Evolutionary conservation across 2,113 vertebrate species (phyloP).

Genomic region (Phalacrocorax aristotelis): DNA sequence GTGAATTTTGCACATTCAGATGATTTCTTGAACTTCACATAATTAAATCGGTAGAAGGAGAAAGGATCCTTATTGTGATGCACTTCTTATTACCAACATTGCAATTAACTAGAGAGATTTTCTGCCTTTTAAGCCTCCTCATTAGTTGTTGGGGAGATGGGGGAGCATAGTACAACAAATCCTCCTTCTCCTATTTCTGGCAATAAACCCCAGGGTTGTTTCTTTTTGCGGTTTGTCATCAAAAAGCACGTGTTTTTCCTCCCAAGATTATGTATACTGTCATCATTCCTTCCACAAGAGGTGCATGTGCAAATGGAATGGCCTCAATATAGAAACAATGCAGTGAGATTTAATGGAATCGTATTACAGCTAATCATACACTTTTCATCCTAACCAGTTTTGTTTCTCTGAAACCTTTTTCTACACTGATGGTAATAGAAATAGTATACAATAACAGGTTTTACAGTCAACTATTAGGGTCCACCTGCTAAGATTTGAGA

Average conservation of each 20-base stretch:
- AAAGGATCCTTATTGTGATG: neutral
- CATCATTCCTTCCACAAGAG: neutral
- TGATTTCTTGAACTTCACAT: conserved; percentile 17
- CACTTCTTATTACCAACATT: neutral
- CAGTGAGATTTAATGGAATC: neutral
- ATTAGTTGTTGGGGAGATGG: neutral
- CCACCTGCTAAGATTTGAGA: neutral
- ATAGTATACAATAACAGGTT: neutral
- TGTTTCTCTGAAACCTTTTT: neutral
- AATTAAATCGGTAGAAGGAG: neutral
- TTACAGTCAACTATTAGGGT: neutral
- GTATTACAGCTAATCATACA: neutral
- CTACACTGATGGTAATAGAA: neutral
- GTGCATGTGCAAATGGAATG: neutral
- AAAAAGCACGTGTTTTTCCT: neutral
- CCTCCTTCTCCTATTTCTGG: neutral
- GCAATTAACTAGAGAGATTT: neutral
- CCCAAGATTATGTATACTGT: neutral
- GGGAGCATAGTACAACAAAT: neutral
- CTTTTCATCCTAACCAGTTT: neutral
- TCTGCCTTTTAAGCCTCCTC: conserved; percentile 30
- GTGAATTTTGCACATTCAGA: conserved; percentile 16
- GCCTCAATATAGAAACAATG: neutral
- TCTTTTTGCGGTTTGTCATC: neutral
- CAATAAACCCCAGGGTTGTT: neutral